Conservation (phyloP, 2,888 invertebrate species). For the Lampropteryx suffumata region DNA sequence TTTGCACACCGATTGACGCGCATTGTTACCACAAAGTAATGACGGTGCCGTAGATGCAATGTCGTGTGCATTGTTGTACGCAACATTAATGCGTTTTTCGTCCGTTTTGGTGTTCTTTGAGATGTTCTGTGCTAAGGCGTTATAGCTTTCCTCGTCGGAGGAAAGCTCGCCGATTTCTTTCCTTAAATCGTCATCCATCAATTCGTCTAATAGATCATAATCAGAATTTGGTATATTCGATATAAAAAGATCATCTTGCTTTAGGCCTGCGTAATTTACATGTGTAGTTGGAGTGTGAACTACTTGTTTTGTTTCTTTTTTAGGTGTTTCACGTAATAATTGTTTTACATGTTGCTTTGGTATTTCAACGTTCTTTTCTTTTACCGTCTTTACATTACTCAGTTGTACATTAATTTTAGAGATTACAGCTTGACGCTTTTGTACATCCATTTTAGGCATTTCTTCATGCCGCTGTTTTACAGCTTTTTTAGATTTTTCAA, state of each 20-base stretch:
- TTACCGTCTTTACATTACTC: neutral
- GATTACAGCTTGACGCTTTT: neutral
- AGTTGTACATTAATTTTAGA: neutral
- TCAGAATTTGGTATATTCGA: slow-evolving; percentile 66
- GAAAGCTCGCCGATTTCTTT: slow-evolving; percentile 73
- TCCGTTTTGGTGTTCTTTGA: slow-evolving; percentile 37
- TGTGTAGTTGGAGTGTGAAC: slow-evolving; percentile 35
- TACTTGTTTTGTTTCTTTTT: slow-evolving; percentile 11
- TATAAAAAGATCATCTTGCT: slow-evolving; percentile 57
- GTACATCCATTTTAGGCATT: neutral
- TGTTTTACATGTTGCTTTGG: slow-evolving; percentile 2
- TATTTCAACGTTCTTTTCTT: neutral
- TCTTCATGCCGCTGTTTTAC: neutral
- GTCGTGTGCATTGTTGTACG: slow-evolving; percentile 19
- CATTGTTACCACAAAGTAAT: neutral
- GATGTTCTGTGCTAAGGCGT: slow-evolving; percentile 26
- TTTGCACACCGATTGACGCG: neutral
- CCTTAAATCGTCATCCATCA: slow-evolving; percentile 70
- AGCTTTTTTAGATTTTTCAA: slow-evolving; percentile 3
- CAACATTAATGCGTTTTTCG: slow-evolving; percentile 23
- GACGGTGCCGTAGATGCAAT: neutral
- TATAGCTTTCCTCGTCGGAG: slow-evolving; percentile 62
- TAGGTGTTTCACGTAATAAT: slow-evolving; percentile 2
- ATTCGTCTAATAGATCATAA: slow-evolving; percentile 72
- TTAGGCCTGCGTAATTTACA: slow-evolving; percentile 35